Base-by-base conservation (phyloP, 92 coral and sea anemone species). In the Zoanthus sociatus region DNA sequence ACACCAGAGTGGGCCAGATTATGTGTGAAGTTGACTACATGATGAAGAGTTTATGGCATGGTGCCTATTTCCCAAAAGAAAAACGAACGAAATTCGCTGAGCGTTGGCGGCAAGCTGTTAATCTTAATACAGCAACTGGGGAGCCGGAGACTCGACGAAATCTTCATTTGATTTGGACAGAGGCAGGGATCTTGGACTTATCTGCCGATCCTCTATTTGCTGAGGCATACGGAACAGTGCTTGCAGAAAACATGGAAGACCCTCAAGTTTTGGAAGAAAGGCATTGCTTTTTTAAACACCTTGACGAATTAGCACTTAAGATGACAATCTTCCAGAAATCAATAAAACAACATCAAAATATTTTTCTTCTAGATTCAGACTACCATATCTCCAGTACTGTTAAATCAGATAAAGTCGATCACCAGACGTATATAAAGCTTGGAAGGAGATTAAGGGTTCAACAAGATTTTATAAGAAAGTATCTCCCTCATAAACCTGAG, bases 41-140 rank as follows among this genome's bases (percentile, higher is more conserved):
- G 98, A 97, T 97, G 98, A 97, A 97, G 53, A 97, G 99, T 64
- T 87, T 97, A 71, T 97, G 99, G 99, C 99, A 97, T 72, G 99
- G 99, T 1, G 98, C 99, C 42, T 97, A 93, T 90, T 97, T 97
- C 71, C 98, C 99, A 14, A 97, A 94, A 68, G 99, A 97, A 55
- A 97, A 97, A 73, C 88, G 99, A 79, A 89, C 97, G 17, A 97
- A 97, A 90, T 97, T 97, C 89, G 93, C 97, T 13, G 99, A 97
- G 88, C 95, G 99, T 2, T 97, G 99, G 99, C 91, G 98, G 54
- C 99, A 97, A 85, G 92, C 98, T 47, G 99, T 97, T 16, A 97
- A 97, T 84, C 88, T 97, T 60, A 97, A 97, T 84, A 87, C 98
- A 3, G 92, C 93, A 67, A 95, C 99, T 21, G 98, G 98, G 37